Evolutionary conservation across 2,113 vertebrate genomes (phyloP), one percentile per base, ranked within the genome.

Genomic region (Geococcyx californianus): DNA sequence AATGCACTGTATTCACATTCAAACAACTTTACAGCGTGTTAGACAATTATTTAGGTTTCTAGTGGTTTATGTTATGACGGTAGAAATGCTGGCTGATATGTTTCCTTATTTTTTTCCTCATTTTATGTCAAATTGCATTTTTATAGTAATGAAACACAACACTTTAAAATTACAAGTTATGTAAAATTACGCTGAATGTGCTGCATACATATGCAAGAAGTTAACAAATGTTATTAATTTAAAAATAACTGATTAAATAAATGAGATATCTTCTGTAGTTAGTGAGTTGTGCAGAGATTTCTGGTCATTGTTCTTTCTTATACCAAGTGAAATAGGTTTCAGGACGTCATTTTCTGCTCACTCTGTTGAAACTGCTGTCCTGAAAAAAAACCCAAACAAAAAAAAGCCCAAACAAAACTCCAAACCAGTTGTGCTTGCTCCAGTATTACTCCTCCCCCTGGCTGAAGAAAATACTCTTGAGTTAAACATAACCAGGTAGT

Each of bases 211-310:
- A 95, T 84, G 83, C 86, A 95, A 96, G 90, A 91, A 88, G 36
- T 82, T 87, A 93, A 91, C 78, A 96, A 88, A 94, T 97, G 95
- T 96, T 96, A 95, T 58, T 94, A 90, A 97, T 82, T 97, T 93
- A 91, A 96, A 95, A 82, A 82, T 87, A 84, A 79, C 72, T 86
- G 85, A 90, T 90, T 29, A 84, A 97, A 97, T 97, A 97, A 97
- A 96, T 93, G 87, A 96, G 79, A 47, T 95, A 97, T 92, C 88
- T 97, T 97, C 94, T 89, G 92, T 96, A 97, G 95, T 79, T 95
- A 95, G 95, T n/a, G 93, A 95, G 81, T 95, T 93, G 62, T 86
- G 83, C 6, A 0, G 34, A 88, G 45, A 38, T 93, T 93, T 96
- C 79, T 97, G 4, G 33, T 96, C 42, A 59, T 93, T 89, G 84